Evolutionary conservation across 1,140 invertebrate species (phyloP).

Genomic region (Sogatella furcifera): DNA sequence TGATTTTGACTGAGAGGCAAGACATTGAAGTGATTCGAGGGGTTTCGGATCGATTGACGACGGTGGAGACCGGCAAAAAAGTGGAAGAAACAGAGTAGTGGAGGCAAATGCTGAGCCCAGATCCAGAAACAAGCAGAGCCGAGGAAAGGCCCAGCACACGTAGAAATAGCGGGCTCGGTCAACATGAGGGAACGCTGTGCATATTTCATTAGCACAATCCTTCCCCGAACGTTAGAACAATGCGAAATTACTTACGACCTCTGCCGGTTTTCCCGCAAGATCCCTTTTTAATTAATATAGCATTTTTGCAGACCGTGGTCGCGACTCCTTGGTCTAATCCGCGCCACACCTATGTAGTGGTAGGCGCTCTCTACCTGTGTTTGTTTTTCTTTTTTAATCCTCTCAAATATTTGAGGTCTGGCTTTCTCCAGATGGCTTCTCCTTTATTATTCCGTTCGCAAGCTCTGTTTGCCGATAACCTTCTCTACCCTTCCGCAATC

Average conservation of each 20-base stretch:
- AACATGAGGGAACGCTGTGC: conserved; percentile 1
- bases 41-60: too few species aligned
- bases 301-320: not conserved
- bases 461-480: not conserved
- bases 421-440: not conserved
- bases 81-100: too few species aligned
- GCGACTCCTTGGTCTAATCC: not conserved
- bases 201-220: conserved; percentile 3
- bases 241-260: not conserved
- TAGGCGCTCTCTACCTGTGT: not conserved
- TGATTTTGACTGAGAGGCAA: too few species aligned
- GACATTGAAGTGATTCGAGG: too few species aligned
- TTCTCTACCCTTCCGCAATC: not conserved
- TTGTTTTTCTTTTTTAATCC: conserved; percentile 1
- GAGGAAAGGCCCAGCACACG: too few species aligned
- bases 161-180: not conserved
- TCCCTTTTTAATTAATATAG: conserved; percentile 3
- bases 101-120: too few species aligned
- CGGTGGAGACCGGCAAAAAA: too few species aligned
- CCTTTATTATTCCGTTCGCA: not conserved
- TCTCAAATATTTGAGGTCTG: not conserved
- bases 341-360: not conserved
- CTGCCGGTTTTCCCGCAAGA: conserved; percentile 1
- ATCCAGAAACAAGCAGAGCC: too few species aligned
- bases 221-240: not conserved